Evolutionary conservation across 1,140 invertebrate species (phyloP).

Genomic region (Belonocnema kinseyi): DNA sequence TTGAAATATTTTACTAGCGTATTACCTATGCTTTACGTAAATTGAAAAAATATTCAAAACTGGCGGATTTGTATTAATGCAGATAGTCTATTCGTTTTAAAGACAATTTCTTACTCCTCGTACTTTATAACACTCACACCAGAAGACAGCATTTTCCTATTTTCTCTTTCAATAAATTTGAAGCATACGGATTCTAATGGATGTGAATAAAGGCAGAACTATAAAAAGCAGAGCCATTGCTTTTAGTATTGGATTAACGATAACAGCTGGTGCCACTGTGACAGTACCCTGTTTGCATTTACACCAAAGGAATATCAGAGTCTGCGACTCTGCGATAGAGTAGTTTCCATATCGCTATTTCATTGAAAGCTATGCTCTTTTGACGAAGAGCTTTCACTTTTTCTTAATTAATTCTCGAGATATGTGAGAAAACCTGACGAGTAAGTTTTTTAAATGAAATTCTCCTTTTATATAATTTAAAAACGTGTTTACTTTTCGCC

Average conservation of each 20-base stretch:
- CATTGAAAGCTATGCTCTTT: not conserved
- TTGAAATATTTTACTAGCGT: no score
- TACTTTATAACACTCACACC: no score
- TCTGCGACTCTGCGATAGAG: not conserved
- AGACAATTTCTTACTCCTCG: no score
- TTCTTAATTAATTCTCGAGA: not conserved
- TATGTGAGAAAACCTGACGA: not conserved
- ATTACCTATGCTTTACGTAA: no score
- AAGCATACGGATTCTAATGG: no score
- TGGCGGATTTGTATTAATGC: no score
- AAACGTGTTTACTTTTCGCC: no score
- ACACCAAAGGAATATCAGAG: conserved; percentile 6
- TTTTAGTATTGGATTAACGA: conserved; percentile 8
- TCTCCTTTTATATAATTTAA: not conserved
- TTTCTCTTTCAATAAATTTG: no score
- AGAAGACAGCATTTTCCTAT: no score
- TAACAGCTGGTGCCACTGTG: not conserved
- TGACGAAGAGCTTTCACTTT: not conserved
- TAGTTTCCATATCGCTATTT: conserved; percentile 10
- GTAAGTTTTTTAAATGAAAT: not conserved
- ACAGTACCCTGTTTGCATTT: not conserved
- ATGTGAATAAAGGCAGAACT: not conserved
- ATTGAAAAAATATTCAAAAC: no score
- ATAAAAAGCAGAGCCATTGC: not conserved
- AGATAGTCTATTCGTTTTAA: no score